Evolutionary conservation across 1,140 invertebrate genomes (phyloP), one percentile per base, ranked within the genome.

Genomic region (Microplitis mediator): DNA sequence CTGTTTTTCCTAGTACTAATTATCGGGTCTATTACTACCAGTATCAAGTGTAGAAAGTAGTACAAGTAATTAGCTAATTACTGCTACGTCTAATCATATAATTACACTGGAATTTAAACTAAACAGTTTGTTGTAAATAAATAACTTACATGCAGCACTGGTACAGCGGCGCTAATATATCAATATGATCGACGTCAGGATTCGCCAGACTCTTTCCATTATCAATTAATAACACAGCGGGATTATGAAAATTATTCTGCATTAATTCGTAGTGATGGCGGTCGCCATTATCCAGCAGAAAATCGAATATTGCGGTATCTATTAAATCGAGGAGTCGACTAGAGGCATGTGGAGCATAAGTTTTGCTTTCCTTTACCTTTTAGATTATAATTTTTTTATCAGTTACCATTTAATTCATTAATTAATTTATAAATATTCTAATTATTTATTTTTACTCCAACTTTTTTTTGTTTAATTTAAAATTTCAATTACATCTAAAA

Each of bases 171-270:
- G 95, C 94, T 74, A 97, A 86, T 77, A 97, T 97, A 80, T 95
- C 94, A 51, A 93, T 83, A 83, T 95, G 93, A 89, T 97, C 94
- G 52, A 91, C 85, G 79, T 91, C 86, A 3, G 95, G 95, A 88
- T 97, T 95, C 9, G 95, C 95, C 81, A 97, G 91, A 65, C 95
- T 95, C 88, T 98, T 98, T 32, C 95, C 97, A 91, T 98, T 98
- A 80, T 98, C 97, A n/a, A 96, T 88, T 13, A 97, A 86, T 16
- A 98, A 80, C 61, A 98, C 88, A 71, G 90, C 90, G 75, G 93
- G 91, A 80, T 93, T 90, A 11, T 86, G 81, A 52, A 87, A 82
- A 78, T 86, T 85, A 50, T 85, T 82, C 71, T 88, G 79, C 63
- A 95, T 89, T 3, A 93, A 90, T 87, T 98, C 96, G 81, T 95